phyloP scores from a whole-genome alignment of 2,888 invertebrate species.

The Sphecodes monilicornis region DNA sequence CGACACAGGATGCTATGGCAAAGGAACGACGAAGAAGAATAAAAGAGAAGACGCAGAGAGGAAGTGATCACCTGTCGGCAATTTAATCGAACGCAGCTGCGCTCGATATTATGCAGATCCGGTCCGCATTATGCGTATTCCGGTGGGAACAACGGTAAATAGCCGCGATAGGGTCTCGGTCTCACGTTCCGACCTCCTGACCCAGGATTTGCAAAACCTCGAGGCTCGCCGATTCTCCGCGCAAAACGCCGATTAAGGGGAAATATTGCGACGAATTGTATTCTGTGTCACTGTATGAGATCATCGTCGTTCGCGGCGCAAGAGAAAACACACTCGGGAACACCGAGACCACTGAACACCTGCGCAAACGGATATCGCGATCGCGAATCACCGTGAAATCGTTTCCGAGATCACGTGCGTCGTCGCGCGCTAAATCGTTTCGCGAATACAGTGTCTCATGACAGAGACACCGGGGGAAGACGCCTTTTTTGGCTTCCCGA shows the following conservation, averaged over 20 bases:
- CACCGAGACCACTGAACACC: constrained; percentile 6
- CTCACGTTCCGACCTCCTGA: constrained; percentile 50
- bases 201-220: constrained; percentile 54
- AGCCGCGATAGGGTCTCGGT: constrained; percentile 24
- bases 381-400: background rate
- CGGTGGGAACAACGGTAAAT: constrained; percentile 1
- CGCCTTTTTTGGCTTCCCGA: background rate
- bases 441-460: background rate
- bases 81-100: constrained; percentile 24
- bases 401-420: background rate
- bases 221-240: background rate
- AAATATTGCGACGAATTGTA: constrained; percentile 8
- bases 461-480: background rate
- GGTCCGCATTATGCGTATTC: constrained; percentile 27
- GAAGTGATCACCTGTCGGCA: constrained; percentile 22
- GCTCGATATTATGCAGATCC: constrained; percentile 8
- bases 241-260: background rate
- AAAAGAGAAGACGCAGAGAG: background rate
- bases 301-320: constrained; percentile 20
- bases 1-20: background rate
- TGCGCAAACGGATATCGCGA: background rate
- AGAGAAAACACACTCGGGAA: constrained; percentile 8
- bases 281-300: background rate
- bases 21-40: background rate
- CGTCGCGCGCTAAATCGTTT: background rate